These are phyloP conservation scores for Neelides sp. DNA, from an alignment of 1,140 invertebrate genomes.

Conservation along the genomic window DNA sequence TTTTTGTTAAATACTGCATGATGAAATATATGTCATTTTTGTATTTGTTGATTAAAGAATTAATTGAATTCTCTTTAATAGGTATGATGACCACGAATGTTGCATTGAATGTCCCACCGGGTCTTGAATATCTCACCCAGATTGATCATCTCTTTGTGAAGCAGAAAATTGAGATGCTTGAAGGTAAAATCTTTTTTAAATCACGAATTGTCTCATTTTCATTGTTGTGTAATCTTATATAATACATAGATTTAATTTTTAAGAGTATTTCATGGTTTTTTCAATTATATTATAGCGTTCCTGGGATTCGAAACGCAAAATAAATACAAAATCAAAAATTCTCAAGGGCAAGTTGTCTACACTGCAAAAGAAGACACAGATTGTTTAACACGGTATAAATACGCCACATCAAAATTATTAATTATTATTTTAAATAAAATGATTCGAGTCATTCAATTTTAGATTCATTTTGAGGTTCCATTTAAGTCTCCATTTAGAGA, in stretches of 20 bases:
- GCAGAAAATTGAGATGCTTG: conserved; percentile 72
- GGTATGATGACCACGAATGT: conserved; percentile 1
- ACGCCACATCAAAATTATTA: neutral
- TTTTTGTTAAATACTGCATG: too few relatives aligned
- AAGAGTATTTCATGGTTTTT: neutral
- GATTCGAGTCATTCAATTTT: neutral
- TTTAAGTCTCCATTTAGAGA: too few relatives aligned
- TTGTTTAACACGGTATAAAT: conserved; percentile 41
- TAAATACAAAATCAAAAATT: conserved; percentile 37
- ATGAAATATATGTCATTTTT: too few relatives aligned
- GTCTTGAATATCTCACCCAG: conserved; percentile 82
- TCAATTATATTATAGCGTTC: conserved; percentile 30
- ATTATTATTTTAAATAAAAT: neutral
- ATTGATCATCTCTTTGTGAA: conserved; percentile 78
- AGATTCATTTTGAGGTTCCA: conserved; percentile 59
- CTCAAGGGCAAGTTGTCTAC: conserved; percentile 65
- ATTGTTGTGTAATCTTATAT: too few relatives aligned
- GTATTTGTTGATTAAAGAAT: too few relatives aligned
- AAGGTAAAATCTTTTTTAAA: conserved; percentile 44
- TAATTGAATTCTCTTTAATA: too few relatives aligned
- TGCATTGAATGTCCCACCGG: conserved; percentile 60
- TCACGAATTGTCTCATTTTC: neutral
- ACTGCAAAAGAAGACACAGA: conserved; percentile 72
- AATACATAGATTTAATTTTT: too few relatives aligned
- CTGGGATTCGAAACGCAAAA: conserved; percentile 32